Evolutionary conservation across 2,797 vertebrate genomes (phyloP).

Genomic region (Arnoldichthys spilopterus): DNA sequence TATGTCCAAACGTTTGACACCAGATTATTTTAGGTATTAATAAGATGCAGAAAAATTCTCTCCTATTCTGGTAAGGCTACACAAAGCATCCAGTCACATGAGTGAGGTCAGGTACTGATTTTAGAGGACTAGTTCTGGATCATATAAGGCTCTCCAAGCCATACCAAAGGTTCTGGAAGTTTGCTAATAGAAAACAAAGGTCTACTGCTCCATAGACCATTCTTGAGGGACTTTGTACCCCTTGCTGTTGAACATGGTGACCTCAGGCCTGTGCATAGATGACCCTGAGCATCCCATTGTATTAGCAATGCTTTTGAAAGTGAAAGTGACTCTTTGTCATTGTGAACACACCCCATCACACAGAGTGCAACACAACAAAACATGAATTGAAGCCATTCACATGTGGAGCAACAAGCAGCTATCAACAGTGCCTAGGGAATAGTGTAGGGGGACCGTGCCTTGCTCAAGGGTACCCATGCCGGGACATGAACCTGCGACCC

Average conservation of each 20-base stretch:
- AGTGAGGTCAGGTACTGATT: not conserved
- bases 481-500: no score
- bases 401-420: no score
- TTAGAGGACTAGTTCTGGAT: not conserved
- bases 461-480: no score
- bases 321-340: no score
- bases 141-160: not conserved
- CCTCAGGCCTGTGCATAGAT: not conserved
- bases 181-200: no score
- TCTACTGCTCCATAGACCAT: not conserved
- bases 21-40: not conserved
- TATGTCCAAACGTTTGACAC: not conserved
- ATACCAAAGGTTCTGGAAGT: not conserved
- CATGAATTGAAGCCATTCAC: no score
- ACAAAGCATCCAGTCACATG: not conserved
- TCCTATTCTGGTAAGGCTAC: not conserved
- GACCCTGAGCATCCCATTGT: no score
- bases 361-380: no score
- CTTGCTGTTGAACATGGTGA: not conserved
- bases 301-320: no score
- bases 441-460: no score
- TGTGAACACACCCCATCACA: no score
- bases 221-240: not conserved
- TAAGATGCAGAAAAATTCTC: not conserved
- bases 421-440: no score